phyloP scores from a whole-genome alignment of 1,140 invertebrate genomes.

The Brachionus koreanus region DNA sequence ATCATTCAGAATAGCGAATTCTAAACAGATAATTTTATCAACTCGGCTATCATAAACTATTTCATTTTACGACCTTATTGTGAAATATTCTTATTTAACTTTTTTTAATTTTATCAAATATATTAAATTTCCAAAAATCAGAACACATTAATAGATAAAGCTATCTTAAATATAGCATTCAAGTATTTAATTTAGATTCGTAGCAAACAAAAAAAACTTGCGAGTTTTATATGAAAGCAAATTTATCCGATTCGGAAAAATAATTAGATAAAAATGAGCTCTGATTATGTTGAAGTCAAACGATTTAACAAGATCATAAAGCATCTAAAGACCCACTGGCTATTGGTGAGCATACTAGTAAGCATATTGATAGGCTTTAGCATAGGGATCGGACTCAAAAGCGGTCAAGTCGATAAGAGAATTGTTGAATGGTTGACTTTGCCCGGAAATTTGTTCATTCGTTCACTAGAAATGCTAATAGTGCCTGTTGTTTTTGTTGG shows the following conservation, averaged over 20 bases:
- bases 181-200: not conserved
- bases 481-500: slow-evolving; percentile 39
- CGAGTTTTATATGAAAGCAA: not conserved
- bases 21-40: not conserved
- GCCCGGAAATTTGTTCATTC: slow-evolving; percentile 34
- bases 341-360: slow-evolving; percentile 15
- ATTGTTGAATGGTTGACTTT: slow-evolving; percentile 11
- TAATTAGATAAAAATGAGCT: not conserved
- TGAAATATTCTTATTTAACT: not conserved
- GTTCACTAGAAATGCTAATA: slow-evolving; percentile 23
- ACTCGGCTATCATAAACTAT: not conserved
- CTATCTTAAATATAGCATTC: not conserved
- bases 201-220: not conserved
- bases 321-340: not conserved
- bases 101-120: not conserved
- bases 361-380: slow-evolving; percentile 23
- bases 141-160: not conserved
- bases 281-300: not conserved
- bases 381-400: slow-evolving; percentile 21
- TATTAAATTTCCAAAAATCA: not conserved
- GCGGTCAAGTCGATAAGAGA: not conserved
- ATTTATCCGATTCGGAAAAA: not conserved
- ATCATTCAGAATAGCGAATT: not conserved
- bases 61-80: not conserved
- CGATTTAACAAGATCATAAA: not conserved